phyloP scores from a whole-genome alignment of 2,888 invertebrate genomes.

The Epistrophe grossulariae region DNA sequence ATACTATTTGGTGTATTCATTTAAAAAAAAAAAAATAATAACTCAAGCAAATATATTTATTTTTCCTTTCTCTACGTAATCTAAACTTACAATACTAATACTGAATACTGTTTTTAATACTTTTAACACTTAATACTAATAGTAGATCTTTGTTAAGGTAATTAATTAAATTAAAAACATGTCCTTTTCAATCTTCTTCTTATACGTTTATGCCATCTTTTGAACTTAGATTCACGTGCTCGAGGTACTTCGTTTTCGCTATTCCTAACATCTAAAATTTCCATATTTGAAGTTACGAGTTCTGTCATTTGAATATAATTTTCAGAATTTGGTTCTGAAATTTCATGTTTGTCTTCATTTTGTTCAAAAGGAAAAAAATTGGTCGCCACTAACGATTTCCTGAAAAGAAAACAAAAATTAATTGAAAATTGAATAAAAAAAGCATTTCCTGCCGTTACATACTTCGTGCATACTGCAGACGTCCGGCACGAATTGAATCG shows the following conservation, averaged over 20 bases:
- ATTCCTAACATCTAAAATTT: background rate
- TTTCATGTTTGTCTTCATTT: background rate
- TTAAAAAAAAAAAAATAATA: no score
- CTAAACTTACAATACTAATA: no score
- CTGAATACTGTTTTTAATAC: no score
- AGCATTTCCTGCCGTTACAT: background rate
- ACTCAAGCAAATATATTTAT: no score
- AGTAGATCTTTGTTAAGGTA: no score
- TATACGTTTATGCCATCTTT: background rate
- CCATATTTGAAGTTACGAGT: background rate
- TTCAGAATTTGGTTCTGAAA: background rate
- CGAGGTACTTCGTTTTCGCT: background rate
- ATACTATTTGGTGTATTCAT: no score
- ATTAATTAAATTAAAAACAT: no score
- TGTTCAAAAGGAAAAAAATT: background rate
- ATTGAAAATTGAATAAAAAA: background rate
- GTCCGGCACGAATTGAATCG: background rate
- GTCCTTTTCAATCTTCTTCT: background rate
- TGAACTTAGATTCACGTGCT: background rate
- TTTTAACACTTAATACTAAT: no score
- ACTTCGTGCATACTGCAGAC: background rate
- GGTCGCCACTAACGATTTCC: background rate
- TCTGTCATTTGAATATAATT: background rate
- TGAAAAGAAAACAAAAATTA: background rate
- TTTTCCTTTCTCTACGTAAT: no score